phyloP scores from a whole-genome alignment of 2,113 vertebrate species.

The Clupea harengus region DNA sequence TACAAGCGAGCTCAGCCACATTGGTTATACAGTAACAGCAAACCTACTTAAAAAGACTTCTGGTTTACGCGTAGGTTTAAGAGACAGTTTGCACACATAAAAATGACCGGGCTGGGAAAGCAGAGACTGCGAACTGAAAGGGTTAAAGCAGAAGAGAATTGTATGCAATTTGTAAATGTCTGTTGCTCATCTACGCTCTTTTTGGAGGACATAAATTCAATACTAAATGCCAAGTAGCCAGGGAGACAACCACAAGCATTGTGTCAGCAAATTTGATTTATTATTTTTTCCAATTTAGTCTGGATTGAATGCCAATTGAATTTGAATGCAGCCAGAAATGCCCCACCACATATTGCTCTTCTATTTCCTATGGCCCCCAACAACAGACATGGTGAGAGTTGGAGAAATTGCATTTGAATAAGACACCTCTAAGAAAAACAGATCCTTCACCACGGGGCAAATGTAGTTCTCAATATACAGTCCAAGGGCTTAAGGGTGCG shows the following conservation, averaged over 20 bases:
- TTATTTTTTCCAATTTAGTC: slow-evolving; percentile 12
- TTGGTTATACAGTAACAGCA: not conserved
- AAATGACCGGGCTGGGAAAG: not conserved
- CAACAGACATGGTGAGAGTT: not conserved
- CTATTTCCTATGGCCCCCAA: not conserved
- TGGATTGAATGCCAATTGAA: slow-evolving; percentile 14
- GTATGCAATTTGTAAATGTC: slow-evolving; percentile 9
- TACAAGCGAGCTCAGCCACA: not conserved
- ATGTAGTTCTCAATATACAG: not conserved
- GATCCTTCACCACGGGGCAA: not conserved
- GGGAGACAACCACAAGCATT: not conserved
- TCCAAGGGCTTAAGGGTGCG: not conserved
- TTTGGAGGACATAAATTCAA: not conserved
- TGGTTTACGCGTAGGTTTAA: not conserved
- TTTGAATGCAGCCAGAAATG: not conserved
- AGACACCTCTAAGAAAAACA: not conserved
- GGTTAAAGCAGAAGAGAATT: not conserved
- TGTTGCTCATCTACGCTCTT: slow-evolving; percentile 5
- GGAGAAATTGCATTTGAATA: slow-evolving; percentile 14
- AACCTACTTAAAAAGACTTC: not conserved
- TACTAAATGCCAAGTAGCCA: slow-evolving; percentile 8
- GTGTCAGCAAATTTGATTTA: slow-evolving; percentile 18
- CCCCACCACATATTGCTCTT: not conserved
- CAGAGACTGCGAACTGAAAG: not conserved
- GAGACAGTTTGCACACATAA: not conserved